Evolutionary conservation across 2,888 invertebrate genomes (phyloP), one percentile per base, ranked within the genome.

Genomic region (Himalopsyche anomala): DNA sequence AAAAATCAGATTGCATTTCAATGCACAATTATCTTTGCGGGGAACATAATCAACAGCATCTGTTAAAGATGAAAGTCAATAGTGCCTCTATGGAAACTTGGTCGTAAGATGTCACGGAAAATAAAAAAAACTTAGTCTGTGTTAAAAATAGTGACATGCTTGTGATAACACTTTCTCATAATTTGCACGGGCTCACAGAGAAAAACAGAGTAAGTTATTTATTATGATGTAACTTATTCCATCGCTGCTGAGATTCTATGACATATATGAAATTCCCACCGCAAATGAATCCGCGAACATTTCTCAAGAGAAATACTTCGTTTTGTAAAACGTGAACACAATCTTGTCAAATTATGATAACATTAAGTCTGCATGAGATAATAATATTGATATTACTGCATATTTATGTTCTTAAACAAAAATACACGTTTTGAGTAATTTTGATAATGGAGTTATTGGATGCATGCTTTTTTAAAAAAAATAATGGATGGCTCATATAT

Each of bases 281-380:
- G 42, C 80, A 80, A 80, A 80, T 80, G 80, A 80, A 42, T 51
- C 74, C 74, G 74, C 12, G 15, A 28, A 74, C 80, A 80, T 80
- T 80, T 51, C 80, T 80, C 80, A 45, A 28, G 80, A 80, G 80
- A 42, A 40, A 80, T 36, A 38, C 74, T 80, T n/a, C 28, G 80
- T 42, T 45, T 80, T 80, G 51, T 51, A 51, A 80, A 80, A 42
- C 19, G 80, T 80, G 80, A 28, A 80, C 80, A 80, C 80, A 42
- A 12, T 45, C 19, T 80, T 80, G 80, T 80, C 80, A 80, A 80
- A 80, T 80, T 80, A 80, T 80, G 51, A 36, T 74, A 74, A 80
- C 80, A 42, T 80, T 74, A 45, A 80, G 45, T 51, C 28, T 80
- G 28, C n/a, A 45, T 42, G 6, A 80, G 74, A 74, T 74, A 74